These are phyloP conservation scores for Slavum lentiscoides DNA, from an alignment of 2,888 invertebrate genomes.

Conservation along the genomic window DNA sequence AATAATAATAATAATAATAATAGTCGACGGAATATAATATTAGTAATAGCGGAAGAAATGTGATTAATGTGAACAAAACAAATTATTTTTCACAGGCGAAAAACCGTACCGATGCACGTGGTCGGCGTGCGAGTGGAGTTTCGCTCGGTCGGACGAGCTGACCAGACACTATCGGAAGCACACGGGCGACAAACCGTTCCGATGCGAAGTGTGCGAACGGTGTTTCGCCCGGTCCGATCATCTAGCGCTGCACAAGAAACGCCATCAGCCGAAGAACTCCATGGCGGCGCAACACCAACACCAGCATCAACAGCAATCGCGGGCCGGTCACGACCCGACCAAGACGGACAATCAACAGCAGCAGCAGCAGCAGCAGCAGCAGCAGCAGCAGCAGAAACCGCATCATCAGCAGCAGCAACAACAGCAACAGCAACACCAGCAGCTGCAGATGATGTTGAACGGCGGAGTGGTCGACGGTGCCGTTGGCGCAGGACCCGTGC, in stretches of 20 bases:
- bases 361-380: constrained; percentile 14
- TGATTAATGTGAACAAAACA: too few relatives aligned
- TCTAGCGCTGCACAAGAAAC: constrained; percentile 66
- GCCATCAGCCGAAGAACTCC: constrained; percentile 74
- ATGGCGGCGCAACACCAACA: constrained; percentile 3
- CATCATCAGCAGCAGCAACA: constrained; percentile 16
- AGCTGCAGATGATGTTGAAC: constrained; percentile 28
- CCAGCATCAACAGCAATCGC: constrained; percentile 14
- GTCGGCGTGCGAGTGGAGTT: constrained; percentile 65
- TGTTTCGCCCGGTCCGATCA: constrained; percentile 67
- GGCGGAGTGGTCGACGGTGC: background rate
- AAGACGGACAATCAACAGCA: background rate
- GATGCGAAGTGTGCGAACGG: constrained; percentile 65
- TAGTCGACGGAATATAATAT: too few relatives aligned
- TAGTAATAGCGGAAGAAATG: too few relatives aligned
- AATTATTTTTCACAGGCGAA: constrained; percentile 61
- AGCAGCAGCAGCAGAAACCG: constrained; percentile 1
- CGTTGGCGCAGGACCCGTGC: background rate
- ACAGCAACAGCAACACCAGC: background rate
- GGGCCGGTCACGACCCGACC: background rate
- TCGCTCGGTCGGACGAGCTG: constrained; percentile 65
- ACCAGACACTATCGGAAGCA: constrained; percentile 66
- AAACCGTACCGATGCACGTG: constrained; percentile 66
- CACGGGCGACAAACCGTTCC: constrained; percentile 67
- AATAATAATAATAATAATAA: too few relatives aligned